These are phyloP conservation scores for Danio choprae DNA, from an alignment of 2,797 vertebrate species.

Conservation along the genomic window DNA sequence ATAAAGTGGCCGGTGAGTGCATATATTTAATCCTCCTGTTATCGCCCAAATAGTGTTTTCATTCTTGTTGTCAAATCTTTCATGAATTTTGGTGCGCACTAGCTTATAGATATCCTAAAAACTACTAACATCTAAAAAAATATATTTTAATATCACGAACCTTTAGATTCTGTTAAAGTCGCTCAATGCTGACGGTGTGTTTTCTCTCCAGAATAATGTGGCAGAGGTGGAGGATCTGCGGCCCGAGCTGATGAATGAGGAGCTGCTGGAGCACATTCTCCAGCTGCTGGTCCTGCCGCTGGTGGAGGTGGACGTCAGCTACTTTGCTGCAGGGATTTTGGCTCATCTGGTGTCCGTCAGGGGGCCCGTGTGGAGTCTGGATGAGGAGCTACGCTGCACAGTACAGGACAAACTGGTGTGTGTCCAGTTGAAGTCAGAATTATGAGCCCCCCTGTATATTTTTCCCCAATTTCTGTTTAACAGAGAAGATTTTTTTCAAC, in stretches of 20 bases:
- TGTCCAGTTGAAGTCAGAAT: neutral
- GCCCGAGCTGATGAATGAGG: slow-evolving; percentile 88
- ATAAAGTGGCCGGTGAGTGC: no score
- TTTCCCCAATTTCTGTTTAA: no score
- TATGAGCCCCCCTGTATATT: no score
- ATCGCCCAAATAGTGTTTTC: no score
- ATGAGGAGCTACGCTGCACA: slow-evolving; percentile 77
- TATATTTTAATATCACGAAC: no score
- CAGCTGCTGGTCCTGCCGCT: slow-evolving; percentile 83
- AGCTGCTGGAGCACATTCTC: slow-evolving; percentile 90
- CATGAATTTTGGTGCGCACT: no score
- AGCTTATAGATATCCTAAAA: no score
- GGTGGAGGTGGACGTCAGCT: slow-evolving; percentile 85
- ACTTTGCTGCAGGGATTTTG: slow-evolving; percentile 93
- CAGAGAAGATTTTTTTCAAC: no score
- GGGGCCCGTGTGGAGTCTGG: slow-evolving; percentile 87
- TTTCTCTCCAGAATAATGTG: slow-evolving; percentile 85
- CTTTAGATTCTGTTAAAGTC: neutral
- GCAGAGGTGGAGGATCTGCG: slow-evolving; percentile 93
- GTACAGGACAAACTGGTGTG: slow-evolving; percentile 87
- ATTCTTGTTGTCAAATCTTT: no score
- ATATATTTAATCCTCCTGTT: no score
- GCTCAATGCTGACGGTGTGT: neutral
- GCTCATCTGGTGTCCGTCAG: slow-evolving; percentile 90
- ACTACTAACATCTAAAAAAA: no score